Evolutionary conservation across 2,113 vertebrate species (phyloP).

Genomic region (Physeter macrocephalus): DNA sequence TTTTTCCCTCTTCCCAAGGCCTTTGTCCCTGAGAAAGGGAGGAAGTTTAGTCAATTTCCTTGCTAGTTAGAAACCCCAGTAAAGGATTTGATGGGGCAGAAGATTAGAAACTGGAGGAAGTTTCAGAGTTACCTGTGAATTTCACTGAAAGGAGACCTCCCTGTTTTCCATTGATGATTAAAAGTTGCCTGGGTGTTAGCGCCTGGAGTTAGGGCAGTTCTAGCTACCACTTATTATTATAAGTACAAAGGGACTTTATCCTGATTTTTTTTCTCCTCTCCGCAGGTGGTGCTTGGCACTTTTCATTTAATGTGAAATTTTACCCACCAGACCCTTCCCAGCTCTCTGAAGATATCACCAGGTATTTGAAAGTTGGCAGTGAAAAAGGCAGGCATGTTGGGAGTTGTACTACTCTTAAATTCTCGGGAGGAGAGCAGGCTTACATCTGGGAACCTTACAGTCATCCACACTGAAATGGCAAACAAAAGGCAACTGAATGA

Average conservation of each 20-base stretch:
- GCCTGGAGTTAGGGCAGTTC: background rate
- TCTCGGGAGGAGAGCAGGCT: background rate
- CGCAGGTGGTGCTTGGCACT: slow-evolving; percentile 95
- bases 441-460: background rate
- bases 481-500: background rate
- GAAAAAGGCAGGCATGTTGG: background rate
- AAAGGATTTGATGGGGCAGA: background rate
- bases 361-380: slow-evolving; percentile 79
- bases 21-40: background rate
- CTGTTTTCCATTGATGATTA: background rate
- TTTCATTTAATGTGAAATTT: slow-evolving; percentile 98
- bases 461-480: background rate
- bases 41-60: background rate
- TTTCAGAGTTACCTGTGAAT: background rate
- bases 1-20: background rate
- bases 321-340: slow-evolving; percentile 97
- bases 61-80: background rate
- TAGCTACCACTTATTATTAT: background rate
- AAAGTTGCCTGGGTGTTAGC: background rate
- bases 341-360: slow-evolving; percentile 97
- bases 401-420: background rate
- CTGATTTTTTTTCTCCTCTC: slow-evolving; percentile 20
- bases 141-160: background rate
- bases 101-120: background rate
- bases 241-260: background rate